These are phyloP conservation scores for Platycercus adscitus DNA, from an alignment of 2,113 vertebrate species.

Conservation along the genomic window DNA sequence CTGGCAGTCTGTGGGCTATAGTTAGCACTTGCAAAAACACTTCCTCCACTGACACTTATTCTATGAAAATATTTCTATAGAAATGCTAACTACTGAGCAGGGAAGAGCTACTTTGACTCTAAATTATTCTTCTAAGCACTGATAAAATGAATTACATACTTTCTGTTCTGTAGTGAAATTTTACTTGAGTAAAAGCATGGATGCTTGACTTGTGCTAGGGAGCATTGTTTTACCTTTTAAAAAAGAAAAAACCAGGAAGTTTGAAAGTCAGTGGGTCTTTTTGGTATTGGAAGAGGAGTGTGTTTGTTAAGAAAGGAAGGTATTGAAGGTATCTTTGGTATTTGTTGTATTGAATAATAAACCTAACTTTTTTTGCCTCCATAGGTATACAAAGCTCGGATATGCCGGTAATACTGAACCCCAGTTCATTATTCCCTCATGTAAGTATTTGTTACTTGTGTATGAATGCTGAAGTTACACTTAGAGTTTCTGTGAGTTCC, in stretches of 20 bases:
- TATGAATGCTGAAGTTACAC: background rate
- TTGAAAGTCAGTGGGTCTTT: background rate
- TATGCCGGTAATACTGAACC: slow-evolving; percentile 99
- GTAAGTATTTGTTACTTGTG: slow-evolving; percentile 79
- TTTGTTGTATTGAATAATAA: background rate
- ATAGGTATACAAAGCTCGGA: slow-evolving; percentile 95
- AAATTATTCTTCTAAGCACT: background rate
- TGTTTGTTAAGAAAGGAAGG: background rate
- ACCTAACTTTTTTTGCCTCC: slow-evolving; percentile 36
- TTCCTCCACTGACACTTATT: background rate
- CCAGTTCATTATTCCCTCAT: slow-evolving; percentile 98
- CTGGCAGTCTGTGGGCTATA: background rate
- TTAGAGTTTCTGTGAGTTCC: background rate
- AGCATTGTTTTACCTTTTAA: background rate
- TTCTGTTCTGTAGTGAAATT: background rate
- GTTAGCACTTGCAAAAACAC: background rate
- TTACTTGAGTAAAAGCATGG: background rate
- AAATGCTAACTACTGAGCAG: background rate
- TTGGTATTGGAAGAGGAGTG: background rate
- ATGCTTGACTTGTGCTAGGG: background rate
- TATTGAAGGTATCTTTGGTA: background rate
- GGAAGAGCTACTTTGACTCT: background rate
- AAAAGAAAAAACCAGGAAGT: background rate
- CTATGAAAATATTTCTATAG: background rate
- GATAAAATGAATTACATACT: background rate